phyloP scores from a whole-genome alignment of 2,888 invertebrate species.

The Melitaea athalia region DNA sequence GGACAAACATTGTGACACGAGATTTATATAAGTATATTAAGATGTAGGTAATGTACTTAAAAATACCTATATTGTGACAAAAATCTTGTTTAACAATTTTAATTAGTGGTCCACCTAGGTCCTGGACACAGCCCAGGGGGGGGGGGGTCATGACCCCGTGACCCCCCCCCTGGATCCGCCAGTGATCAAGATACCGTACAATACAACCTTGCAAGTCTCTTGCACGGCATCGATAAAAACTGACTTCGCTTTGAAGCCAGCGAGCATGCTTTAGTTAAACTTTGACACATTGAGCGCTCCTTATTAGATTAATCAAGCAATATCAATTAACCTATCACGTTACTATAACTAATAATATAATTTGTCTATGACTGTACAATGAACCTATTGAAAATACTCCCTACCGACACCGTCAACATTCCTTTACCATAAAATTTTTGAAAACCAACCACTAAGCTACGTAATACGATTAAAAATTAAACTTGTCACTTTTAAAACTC shows the following conservation, averaged over 20 bases:
- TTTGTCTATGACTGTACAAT: slow-evolving; percentile 55
- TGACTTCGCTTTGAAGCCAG: slow-evolving; percentile 6
- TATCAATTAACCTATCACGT: slow-evolving; percentile 39
- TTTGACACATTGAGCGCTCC: slow-evolving; percentile 7
- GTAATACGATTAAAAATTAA: slow-evolving; percentile 44
- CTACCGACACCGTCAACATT: slow-evolving; percentile 41
- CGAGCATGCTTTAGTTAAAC: not conserved
- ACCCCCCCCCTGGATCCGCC: no score
- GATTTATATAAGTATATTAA: no score
- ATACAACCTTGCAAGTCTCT: not conserved
- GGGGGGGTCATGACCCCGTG: no score
- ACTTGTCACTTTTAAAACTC: slow-evolving; percentile 13
- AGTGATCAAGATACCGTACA: slow-evolving; percentile 7
- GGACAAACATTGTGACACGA: no score
- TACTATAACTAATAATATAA: slow-evolving; percentile 49
- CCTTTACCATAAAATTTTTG: slow-evolving; percentile 41
- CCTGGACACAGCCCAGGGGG: no score
- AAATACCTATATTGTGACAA: no score
- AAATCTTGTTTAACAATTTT: no score
- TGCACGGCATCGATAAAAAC: not conserved
- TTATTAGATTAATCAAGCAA: slow-evolving; percentile 46
- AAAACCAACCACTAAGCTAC: slow-evolving; percentile 42
- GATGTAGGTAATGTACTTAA: no score
- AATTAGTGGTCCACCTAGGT: no score
- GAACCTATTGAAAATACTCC: slow-evolving; percentile 43